A percentile compares a stretch with the other conserved stretches of the same genome.
phyloP scores from a whole-genome alignment of 2,113 vertebrate species.

The Psephotus haematonotus region DNA sequence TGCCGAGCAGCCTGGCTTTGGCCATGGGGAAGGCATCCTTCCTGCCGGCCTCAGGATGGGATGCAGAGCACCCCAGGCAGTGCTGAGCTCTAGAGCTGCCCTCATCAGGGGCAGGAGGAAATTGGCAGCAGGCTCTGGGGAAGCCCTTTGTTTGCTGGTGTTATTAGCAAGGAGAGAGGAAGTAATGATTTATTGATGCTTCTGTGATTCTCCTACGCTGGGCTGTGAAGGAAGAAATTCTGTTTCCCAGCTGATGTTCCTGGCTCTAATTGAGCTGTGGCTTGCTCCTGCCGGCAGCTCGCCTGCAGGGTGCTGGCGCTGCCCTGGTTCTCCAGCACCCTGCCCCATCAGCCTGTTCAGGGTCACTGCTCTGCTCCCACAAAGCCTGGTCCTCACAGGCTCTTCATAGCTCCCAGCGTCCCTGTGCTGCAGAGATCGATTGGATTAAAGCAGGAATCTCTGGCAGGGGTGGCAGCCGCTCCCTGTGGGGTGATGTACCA shows the following conservation, averaged over 20 bases:
- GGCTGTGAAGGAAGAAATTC: background rate
- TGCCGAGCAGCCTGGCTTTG: background rate
- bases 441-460: background rate
- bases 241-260: background rate
- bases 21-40: background rate
- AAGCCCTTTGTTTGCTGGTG: constrained; percentile 14
- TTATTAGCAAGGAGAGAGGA: constrained; percentile 10
- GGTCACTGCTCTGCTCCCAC: background rate
- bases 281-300: background rate
- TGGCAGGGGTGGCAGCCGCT: background rate
- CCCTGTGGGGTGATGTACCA: background rate
- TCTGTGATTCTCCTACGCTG: background rate
- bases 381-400: background rate
- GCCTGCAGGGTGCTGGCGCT: background rate
- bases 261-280: background rate
- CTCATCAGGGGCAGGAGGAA: background rate
- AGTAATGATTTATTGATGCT: constrained; percentile 57
- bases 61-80: background rate
- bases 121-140: background rate
- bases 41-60: rapidly evolving
- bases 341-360: background rate
- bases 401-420: background rate
- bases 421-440: background rate
- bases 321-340: background rate
- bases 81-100: background rate